Conservation (phyloP, 1,140 invertebrate species). For the Drosophila prosaltans region DNA sequence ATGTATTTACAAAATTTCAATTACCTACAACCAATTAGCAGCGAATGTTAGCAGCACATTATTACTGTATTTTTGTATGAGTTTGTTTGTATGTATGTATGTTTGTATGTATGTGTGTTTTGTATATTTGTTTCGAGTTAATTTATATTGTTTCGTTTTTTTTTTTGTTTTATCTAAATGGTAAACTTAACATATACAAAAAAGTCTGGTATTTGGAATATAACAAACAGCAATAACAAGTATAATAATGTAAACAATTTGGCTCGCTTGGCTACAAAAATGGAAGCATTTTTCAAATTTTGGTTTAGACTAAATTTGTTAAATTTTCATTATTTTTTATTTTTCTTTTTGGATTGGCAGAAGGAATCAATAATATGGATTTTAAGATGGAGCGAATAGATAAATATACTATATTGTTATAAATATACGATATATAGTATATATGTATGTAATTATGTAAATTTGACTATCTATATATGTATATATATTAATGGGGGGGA, state of each 20-base stretch:
- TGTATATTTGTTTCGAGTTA: background rate
- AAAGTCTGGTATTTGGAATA: conserved; percentile 1
- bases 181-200: conserved; percentile 8
- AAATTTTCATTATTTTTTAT: background rate
- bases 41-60: background rate
- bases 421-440: conserved; percentile 27
- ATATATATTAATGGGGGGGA: conserved; percentile 10
- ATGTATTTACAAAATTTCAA: conserved; percentile 1
- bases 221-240: conserved; percentile 8
- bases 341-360: background rate
- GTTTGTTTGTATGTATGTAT: background rate
- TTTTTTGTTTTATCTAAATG: background rate
- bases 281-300: background rate
- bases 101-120: background rate
- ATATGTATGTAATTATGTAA: conserved; percentile 33
- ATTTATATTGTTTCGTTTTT: background rate
- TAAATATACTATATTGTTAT: conserved; percentile 11
- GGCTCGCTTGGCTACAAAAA: conserved; percentile 8
- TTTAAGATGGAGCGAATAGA: background rate
- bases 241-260: background rate
- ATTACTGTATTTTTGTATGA: background rate
- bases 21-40: conserved; percentile 12
- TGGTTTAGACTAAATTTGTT: conserved; percentile 3
- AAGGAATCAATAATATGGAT: conserved; percentile 1
- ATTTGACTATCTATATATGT: conserved; percentile 40